Conservation (phyloP, 2,797 vertebrate genomes). For the Enteromius paludinosus region DNA sequence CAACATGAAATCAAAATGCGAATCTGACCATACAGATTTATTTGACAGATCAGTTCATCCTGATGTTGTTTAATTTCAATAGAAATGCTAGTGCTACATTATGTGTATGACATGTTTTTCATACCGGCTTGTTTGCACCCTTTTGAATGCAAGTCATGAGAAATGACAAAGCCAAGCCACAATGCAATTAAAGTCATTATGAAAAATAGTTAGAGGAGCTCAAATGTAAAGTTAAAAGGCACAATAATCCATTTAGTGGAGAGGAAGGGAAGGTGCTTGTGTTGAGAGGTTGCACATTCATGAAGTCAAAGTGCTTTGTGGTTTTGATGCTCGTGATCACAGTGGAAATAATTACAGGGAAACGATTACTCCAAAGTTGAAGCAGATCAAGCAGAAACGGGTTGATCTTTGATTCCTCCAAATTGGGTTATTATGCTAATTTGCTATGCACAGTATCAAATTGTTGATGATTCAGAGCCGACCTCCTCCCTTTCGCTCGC, state of each 20-base stretch:
- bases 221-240: conserved; percentile 9
- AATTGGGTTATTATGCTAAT: conserved; percentile 58
- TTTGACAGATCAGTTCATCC: background rate
- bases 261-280: conserved; percentile 33
- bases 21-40: background rate
- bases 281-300: conserved; percentile 36
- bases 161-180: background rate
- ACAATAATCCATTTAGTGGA: background rate
- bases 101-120: too few relatives aligned
- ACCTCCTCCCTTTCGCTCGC: background rate
- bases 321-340: conserved; percentile 42
- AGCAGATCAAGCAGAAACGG: conserved; percentile 23
- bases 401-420: conserved; percentile 52
- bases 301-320: conserved; percentile 46
- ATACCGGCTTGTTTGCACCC: background rate
- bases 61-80: background rate
- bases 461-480: conserved; percentile 18
- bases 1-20: background rate
- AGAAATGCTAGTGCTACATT: too few relatives aligned
- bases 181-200: background rate
- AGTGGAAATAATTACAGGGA: conserved; percentile 38
- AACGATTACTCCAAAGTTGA: conserved; percentile 41
- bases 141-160: background rate
- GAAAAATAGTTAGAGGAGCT: background rate
- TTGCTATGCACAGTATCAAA: conserved; percentile 42